A percentile compares a stretch with the other conserved stretches of the same genome.
These are phyloP conservation scores for Dolichopus griseipennis DNA, from an alignment of 2,888 invertebrate genomes.

Conservation along the genomic window DNA sequence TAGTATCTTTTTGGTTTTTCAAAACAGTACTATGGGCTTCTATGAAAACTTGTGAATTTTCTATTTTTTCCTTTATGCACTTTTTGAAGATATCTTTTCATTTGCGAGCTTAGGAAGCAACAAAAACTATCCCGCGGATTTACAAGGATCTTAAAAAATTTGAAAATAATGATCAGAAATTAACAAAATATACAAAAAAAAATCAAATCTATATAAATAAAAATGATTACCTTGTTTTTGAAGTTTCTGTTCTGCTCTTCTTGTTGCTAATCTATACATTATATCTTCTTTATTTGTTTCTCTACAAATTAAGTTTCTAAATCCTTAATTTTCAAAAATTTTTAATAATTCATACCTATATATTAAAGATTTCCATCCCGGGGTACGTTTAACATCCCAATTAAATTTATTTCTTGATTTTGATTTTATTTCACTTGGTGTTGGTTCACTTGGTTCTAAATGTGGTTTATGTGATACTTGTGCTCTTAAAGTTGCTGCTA, in stretches of 20 bases:
- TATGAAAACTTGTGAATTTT: no score
- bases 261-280: constrained; percentile 36
- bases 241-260: constrained; percentile 39
- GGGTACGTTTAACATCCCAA: constrained; percentile 42
- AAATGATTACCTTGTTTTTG: constrained; percentile 28
- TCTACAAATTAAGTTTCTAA: constrained; percentile 23
- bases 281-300: constrained; percentile 40
- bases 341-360: constrained; percentile 29
- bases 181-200: no score
- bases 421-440: constrained; percentile 29
- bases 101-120: no score
- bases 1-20: no score
- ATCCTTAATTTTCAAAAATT: no score
- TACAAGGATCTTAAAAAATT: no score
- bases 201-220: no score
- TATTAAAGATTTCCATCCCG: constrained; percentile 41
- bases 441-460: constrained; percentile 29
- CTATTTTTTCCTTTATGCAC: no score
- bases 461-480: constrained; percentile 38
- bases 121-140: no score
- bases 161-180: no score
- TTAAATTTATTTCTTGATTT: constrained; percentile 32
- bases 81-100: no score
- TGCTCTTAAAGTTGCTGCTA: constrained; percentile 40
- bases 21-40: no score